Evolutionary conservation across 1,140 invertebrate species (phyloP).

Genomic region (Archegozetes longisetosus): DNA sequence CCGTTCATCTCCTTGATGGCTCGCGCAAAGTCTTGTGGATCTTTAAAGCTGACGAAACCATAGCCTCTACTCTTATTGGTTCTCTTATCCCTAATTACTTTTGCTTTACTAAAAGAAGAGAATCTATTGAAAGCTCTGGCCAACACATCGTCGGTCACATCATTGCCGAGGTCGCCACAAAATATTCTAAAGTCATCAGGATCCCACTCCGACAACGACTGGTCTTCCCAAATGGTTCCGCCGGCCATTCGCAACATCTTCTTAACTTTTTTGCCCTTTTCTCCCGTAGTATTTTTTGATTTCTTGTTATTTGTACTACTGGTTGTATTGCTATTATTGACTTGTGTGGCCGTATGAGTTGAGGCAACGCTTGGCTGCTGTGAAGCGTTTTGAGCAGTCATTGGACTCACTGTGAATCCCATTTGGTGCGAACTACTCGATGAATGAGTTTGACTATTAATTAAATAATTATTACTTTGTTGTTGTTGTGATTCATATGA

Average conservation of each 20-base stretch:
- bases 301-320: slow-evolving; percentile 10
- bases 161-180: slow-evolving; percentile 96
- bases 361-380: not conserved
- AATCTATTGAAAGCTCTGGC: slow-evolving; percentile 87
- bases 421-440: not conserved
- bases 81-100: slow-evolving; percentile 86
- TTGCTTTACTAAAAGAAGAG: slow-evolving; percentile 81
- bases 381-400: not conserved
- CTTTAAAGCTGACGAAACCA: slow-evolving; percentile 96
- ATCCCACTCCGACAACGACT: slow-evolving; percentile 75
- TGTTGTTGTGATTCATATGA: slow-evolving; percentile 3
- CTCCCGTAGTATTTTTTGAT: not conserved
- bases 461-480: too few relatives aligned
- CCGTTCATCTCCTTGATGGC: slow-evolving; percentile 66
- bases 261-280: slow-evolving; percentile 49
- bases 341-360: slow-evolving; percentile 16
- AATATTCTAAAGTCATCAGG: slow-evolving; percentile 95
- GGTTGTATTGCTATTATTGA: not conserved
- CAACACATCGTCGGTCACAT: slow-evolving; percentile 92
- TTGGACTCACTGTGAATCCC: slow-evolving; percentile 6
- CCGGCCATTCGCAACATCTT: slow-evolving; percentile 73
- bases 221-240: slow-evolving; percentile 79
- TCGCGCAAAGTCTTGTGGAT: slow-evolving; percentile 90
- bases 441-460: too few relatives aligned
- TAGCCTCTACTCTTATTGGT: slow-evolving; percentile 98